Conservation (phyloP, 2,888 invertebrate species). For the Philhelius pedissequus region DNA sequence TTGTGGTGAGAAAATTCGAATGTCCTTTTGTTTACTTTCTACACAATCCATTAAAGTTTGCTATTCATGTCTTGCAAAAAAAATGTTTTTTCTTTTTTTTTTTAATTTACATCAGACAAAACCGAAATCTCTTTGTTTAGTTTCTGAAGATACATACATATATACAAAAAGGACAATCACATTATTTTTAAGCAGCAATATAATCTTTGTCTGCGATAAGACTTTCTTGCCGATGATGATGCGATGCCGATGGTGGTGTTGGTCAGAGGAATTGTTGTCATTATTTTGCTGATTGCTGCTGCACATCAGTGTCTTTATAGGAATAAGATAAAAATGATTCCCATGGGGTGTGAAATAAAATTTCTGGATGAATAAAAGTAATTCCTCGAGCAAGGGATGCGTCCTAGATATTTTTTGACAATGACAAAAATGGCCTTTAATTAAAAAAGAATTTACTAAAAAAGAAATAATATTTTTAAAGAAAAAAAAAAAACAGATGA, state of each 20-base stretch:
- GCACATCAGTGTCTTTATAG: slow-evolving; percentile 25
- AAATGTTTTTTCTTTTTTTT: not conserved
- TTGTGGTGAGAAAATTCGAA: slow-evolving; percentile 62
- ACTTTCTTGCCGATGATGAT: not conserved
- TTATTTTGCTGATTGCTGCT: slow-evolving; percentile 1
- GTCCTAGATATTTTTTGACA: slow-evolving; percentile 53
- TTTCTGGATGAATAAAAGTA: slow-evolving; percentile 12
- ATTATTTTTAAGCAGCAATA: slow-evolving; percentile 63
- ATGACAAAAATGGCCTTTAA: slow-evolving; percentile 58
- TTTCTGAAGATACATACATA: slow-evolving; percentile 1
- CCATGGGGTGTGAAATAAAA: slow-evolving; percentile 52
- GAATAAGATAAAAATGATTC: slow-evolving; percentile 36
- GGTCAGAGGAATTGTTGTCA: slow-evolving; percentile 35
- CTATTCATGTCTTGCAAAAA: slow-evolving; percentile 45
- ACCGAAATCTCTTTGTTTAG: slow-evolving; percentile 55
- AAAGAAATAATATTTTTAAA: not conserved
- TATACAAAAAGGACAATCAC: slow-evolving; percentile 47
- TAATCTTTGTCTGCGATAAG: slow-evolving; percentile 61
- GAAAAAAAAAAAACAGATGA: slow-evolving; percentile 24
- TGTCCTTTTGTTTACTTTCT: slow-evolving; percentile 46
- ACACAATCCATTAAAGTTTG: slow-evolving; percentile 37
- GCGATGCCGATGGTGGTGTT: not conserved
- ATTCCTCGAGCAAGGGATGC: slow-evolving; percentile 29
- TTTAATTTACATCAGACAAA: slow-evolving; percentile 15
- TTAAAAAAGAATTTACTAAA: slow-evolving; percentile 38